Evolutionary conservation across 2,888 invertebrate genomes (phyloP), one percentile per base, ranked within the genome.

Genomic region (Oscheius onirici): DNA sequence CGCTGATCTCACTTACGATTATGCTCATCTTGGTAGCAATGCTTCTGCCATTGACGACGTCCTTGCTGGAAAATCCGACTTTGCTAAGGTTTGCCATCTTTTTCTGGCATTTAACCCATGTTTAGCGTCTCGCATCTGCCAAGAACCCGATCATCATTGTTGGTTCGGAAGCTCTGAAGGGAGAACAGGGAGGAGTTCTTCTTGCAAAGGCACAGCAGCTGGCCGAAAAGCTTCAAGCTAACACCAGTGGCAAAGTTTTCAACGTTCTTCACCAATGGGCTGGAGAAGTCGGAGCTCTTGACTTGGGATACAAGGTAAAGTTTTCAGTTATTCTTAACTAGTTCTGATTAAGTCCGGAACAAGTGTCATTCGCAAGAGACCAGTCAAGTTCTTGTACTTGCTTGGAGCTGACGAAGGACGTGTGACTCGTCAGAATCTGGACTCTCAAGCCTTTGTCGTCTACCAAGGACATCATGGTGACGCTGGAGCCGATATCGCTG

Each of bases 401-500:
- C 90, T 99, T 74, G 97, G 97, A 2, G 96, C 97, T n/a, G 99
- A 99, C 89, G 93, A 93, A 82, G 92, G 92, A 1, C 91, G 92
- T 13, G 91, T 97, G 75, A 91, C 91, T 0, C 91, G 92, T 73
- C 92, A 92, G 22, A 92, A 93, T 84, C 90, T 97, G 81, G 93
- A 93, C 0, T 91, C 92, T 69, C 93, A 92, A 87, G 92, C 93
- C 75, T 92, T 93, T 77, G 91, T 99, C 73, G 92, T 99, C 80
- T 99, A 99, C 82, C 90, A 90, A 86, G 94, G 95, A 65, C 96
- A 96, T 90, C 97, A 97, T 89, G 99, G 99, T 73, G 99, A 99
- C 89, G 91, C 89, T 72, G 97, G 97, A 67, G 99, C 97, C 0
- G 89, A 91, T 49, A 92, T 95, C 78, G 97, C 99, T 44, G 96